Conservation (phyloP, 2,888 invertebrate species). For the Laothoe populi region DNA sequence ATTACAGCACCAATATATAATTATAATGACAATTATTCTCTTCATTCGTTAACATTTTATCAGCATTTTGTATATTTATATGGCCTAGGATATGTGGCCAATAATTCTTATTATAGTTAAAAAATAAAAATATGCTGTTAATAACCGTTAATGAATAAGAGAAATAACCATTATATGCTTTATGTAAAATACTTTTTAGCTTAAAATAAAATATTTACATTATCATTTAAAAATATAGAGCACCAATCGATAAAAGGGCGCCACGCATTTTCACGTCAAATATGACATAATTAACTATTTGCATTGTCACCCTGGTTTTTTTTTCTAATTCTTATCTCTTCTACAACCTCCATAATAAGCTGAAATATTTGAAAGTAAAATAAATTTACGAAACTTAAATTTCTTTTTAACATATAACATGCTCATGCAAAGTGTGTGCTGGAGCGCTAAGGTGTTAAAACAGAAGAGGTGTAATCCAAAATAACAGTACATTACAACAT, state of each 20-base stretch:
- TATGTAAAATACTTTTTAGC: conserved; percentile 18
- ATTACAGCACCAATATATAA: conserved; percentile 34
- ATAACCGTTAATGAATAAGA: background rate
- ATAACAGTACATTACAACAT: conserved; percentile 4
- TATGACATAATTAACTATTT: conserved; percentile 65
- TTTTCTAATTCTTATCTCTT: conserved; percentile 83
- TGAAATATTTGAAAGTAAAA: conserved; percentile 71
- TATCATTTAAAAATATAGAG: conserved; percentile 36
- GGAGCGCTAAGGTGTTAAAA: conserved; percentile 15
- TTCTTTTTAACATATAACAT: conserved; percentile 37
- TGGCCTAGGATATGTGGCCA: background rate
- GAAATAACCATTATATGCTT: background rate
- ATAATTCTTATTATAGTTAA: background rate
- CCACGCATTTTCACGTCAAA: conserved; percentile 36
- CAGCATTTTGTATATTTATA: background rate
- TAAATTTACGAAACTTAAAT: conserved; percentile 42
- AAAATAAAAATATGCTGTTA: too few relatives aligned
- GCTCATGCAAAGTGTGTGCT: conserved; percentile 45
- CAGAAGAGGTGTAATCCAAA: conserved; percentile 10
- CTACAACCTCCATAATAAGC: conserved; percentile 83
- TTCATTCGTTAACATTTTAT: background rate
- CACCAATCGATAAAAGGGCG: conserved; percentile 49
- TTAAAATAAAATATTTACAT: conserved; percentile 46
- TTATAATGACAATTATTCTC: background rate
- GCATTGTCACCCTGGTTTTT: conserved; percentile 74